A percentile compares a stretch with the other conserved stretches of the same genome.
Conservation (phyloP, 2,797 vertebrate genomes). For the Nannoperca obscura region DNA sequence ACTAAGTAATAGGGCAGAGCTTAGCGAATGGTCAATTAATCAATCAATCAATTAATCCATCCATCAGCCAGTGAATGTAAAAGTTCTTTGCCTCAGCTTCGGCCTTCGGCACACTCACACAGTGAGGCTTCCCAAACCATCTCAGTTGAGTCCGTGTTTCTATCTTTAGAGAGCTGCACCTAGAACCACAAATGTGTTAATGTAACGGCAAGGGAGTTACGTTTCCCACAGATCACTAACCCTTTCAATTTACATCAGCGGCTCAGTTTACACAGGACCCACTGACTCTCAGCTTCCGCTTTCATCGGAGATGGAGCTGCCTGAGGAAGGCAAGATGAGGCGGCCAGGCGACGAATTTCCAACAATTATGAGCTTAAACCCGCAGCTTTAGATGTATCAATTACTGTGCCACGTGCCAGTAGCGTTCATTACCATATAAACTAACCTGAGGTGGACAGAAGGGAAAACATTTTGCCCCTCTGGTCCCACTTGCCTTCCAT, state of each 20-base stretch:
- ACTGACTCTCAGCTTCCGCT: slow-evolving; percentile 40
- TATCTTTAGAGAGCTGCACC: slow-evolving; percentile 42
- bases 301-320: slow-evolving; percentile 29
- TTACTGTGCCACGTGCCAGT: not conserved
- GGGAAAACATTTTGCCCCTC: not conserved
- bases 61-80: not conserved
- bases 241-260: slow-evolving; percentile 76
- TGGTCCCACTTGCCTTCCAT: not conserved
- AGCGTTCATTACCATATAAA: slow-evolving; percentile 6
- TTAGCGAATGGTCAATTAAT: not conserved
- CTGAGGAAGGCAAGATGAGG: not conserved
- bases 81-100: not conserved
- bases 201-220: slow-evolving; percentile 56
- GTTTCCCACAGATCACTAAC: slow-evolving; percentile 75
- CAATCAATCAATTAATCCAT: not conserved
- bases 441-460: slow-evolving; percentile 1
- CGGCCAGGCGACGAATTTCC: slow-evolving; percentile 18
- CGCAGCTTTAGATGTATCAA: slow-evolving; percentile 19
- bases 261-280: slow-evolving; percentile 68
- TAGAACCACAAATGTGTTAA: slow-evolving; percentile 58
- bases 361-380: slow-evolving; percentile 34
- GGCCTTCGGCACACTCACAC: not conserved
- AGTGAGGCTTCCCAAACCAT: slow-evolving; percentile 19
- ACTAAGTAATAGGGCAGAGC: not conserved
- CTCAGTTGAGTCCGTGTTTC: slow-evolving; percentile 29